A percentile compares a stretch with the other conserved stretches of the same genome.
Conservation (phyloP, 2,888 invertebrate species). For the Caenorhabditis sp. region DNA sequence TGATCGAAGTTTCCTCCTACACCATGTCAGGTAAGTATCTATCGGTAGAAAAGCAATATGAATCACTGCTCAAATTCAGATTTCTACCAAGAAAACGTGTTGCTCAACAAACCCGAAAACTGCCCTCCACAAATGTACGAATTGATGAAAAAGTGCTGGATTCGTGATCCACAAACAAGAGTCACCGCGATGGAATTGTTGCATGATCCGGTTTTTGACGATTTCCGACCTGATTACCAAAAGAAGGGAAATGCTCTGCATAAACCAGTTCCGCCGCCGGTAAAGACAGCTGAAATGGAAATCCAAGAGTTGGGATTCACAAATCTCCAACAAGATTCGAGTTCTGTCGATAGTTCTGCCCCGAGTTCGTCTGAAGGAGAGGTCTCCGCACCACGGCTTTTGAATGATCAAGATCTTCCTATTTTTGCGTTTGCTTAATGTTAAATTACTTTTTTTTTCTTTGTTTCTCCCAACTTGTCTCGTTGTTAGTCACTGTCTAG, state of each 20-base stretch:
- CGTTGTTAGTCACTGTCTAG: slow-evolving; percentile 15
- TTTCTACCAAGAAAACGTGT: too few species aligned
- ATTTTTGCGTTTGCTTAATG: slow-evolving; percentile 1
- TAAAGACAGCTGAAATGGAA: neutral
- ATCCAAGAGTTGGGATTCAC: neutral
- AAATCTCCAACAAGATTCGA: neutral
- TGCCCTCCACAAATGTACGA: slow-evolving; percentile 91
- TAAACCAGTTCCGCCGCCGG: neutral
- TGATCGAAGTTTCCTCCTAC: slow-evolving; percentile 92
- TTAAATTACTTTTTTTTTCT: neutral
- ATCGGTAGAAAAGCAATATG: too few species aligned
- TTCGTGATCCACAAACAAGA: slow-evolving; percentile 92
- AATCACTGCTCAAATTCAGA: too few species aligned
- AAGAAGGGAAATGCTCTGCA: neutral
- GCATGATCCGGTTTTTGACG: slow-evolving; percentile 37
- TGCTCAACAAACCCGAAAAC: slow-evolving; percentile 93
- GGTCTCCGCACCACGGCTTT: neutral
- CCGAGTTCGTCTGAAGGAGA: neutral
- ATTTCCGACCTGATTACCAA: slow-evolving; percentile 6
- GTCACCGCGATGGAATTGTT: slow-evolving; percentile 93
- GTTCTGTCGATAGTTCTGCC: neutral
- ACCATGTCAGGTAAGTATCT: slow-evolving; percentile 76
- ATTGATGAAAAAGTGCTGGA: slow-evolving; percentile 98
- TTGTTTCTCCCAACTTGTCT: too few species aligned
- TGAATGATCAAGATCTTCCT: neutral